Base-by-base conservation (phyloP, 2,113 vertebrate species). In the Heterocephalus glaber region DNA sequence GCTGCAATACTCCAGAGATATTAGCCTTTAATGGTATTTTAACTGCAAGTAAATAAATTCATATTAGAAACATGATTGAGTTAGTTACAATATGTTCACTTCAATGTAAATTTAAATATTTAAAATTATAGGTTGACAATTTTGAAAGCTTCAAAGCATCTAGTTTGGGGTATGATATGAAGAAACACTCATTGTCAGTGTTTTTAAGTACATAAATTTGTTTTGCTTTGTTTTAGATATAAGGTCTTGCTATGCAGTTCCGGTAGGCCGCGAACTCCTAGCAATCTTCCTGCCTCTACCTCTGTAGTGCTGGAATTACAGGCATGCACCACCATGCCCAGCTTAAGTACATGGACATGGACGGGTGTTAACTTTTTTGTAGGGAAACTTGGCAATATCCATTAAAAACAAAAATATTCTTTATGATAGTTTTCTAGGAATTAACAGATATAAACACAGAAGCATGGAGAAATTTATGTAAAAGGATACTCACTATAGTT, bases 371-470 rank as follows among this genome's bases (percentile, higher is more conserved):
- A 76, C 66, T 60, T 54, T 52, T 17, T 80, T 44, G 24, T 11
- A 92, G 41, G 41, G 44, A 44, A 72, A 91, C 92, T 49, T 88
- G 16, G 44, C 38, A 4, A 24, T 56, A 66, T 33, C 16, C 30
- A 90, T 89, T 66, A 89, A 82, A 95, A 82, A 88, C 90, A n/a
- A 95, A 74, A 95, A 80, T 17, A 82, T 81, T 90, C 38, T 81
- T 93, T 47, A 30, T 19, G 88, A 41, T 1, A 72, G 24, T 86
- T 89, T 93, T 92, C 83, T 17, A 86, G 9, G 47, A 92, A 90
- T 82, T 95, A 89, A 89, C 4, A 89, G 16, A 90, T 16, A 97
- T 0, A 90, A 90, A 76, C 35, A 68, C 35, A 77, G 0, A 28
- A 95, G 6, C 33, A 84, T 47, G 17, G 17, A 61, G 60, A 86